These are phyloP conservation scores for Flexamia atlantica DNA, from an alignment of 2,888 invertebrate species.

Conservation along the genomic window DNA sequence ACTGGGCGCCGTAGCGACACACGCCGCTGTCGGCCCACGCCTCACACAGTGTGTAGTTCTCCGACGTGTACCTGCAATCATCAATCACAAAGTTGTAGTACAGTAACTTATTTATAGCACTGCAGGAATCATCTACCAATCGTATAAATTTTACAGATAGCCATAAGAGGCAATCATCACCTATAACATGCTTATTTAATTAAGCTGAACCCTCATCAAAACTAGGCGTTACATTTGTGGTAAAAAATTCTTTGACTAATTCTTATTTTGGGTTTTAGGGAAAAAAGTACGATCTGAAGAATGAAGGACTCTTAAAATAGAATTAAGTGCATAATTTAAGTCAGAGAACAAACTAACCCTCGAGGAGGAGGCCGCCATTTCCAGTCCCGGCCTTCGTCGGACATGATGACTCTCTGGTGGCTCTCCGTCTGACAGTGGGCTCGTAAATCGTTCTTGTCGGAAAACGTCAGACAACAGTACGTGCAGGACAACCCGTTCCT, in stretches of 20 bases:
- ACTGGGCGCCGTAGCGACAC: conserved; percentile 84
- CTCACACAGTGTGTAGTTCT: conserved; percentile 82
- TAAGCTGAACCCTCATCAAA: too few relatives aligned
- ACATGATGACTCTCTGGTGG: conserved; percentile 83
- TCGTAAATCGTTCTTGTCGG: conserved; percentile 77
- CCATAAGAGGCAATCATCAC: too few relatives aligned
- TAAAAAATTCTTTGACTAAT: too few relatives aligned
- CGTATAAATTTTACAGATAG: too few relatives aligned
- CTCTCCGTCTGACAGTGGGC: conserved; percentile 80
- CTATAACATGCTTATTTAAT: too few relatives aligned
- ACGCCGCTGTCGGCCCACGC: conserved; percentile 76
- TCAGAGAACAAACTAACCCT: conserved; percentile 73
- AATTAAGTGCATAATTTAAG: not conserved
- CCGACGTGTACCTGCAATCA: conserved; percentile 76
- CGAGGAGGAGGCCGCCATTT: conserved; percentile 84
- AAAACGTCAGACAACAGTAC: conserved; percentile 79
- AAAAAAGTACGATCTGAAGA: too few relatives aligned
- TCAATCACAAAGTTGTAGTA: too few relatives aligned
- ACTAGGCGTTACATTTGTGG: too few relatives aligned
- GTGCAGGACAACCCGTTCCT: conserved; percentile 73
- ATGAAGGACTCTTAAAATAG: too few relatives aligned
- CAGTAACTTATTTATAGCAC: too few relatives aligned
- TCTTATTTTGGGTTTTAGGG: too few relatives aligned
- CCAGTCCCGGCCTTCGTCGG: conserved; percentile 84
- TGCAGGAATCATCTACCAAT: too few relatives aligned